phyloP scores from a whole-genome alignment of 2,113 vertebrate species.

The Gorsachius goisagi region DNA sequence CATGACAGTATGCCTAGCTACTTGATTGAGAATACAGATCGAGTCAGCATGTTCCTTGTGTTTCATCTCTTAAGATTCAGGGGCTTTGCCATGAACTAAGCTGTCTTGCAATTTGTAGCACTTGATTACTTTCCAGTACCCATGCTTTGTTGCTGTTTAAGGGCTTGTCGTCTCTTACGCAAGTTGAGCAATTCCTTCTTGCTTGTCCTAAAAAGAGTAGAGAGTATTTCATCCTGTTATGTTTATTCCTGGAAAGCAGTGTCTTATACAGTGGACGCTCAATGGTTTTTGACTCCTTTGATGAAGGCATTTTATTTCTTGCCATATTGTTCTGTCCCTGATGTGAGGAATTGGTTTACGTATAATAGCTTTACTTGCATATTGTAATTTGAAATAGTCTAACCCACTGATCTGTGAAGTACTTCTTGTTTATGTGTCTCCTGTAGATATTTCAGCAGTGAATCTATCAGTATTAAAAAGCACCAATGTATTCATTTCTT shows the following conservation, averaged over 20 bases:
- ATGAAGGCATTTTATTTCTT: not conserved
- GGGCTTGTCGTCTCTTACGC: not conserved
- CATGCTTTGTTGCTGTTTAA: not conserved
- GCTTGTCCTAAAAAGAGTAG: not conserved
- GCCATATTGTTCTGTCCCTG: not conserved
- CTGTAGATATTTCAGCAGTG: not conserved
- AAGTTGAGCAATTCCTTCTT: not conserved
- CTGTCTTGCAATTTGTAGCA: not conserved
- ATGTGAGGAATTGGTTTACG: not conserved
- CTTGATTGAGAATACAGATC: not conserved
- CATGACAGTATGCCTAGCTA: not conserved
- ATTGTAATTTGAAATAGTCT: not conserved
- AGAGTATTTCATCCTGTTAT: not conserved
- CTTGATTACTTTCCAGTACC: not conserved
- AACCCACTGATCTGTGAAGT: not conserved
- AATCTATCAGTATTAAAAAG: not conserved
- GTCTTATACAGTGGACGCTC: not conserved
- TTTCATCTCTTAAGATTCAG: not conserved
- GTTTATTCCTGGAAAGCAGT: not conserved
- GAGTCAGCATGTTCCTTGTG: not conserved
- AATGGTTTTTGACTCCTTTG: not conserved
- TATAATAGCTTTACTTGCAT: not conserved
- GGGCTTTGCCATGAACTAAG: not conserved
- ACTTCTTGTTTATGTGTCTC: not conserved
- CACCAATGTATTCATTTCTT: not conserved